Evolutionary conservation across 1,140 invertebrate genomes (phyloP), one percentile per base, ranked within the genome.

Genomic region (Arion vulgaris): DNA sequence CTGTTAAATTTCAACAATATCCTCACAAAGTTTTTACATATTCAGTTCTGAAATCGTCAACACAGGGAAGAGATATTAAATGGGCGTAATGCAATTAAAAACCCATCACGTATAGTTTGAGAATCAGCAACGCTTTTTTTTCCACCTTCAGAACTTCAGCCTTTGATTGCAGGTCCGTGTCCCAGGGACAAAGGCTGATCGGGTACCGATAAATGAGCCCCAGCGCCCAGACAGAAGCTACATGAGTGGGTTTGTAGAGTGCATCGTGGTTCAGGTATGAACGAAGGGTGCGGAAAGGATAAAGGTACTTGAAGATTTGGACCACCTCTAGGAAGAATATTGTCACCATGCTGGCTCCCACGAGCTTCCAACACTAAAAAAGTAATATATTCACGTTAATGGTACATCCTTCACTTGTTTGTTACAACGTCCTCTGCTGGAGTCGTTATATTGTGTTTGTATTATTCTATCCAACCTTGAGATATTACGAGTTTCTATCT

Each of bases 81-180:
- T n/a, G 62, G 62, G 62, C 62, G 62, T 66, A 32, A 23, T 66
- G 62, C 62, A 66, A 66, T 66, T 66, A 66, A 66, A 66, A 66
- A 32, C 62, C 62, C 62, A 66, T 66, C 62, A 32, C 4, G 17
- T 66, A 28, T 66, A 66, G 62, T 66, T 28, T 32, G 62, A 32
- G 62, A 32, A 66, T n/a, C 62, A 66, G n/a, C 7, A 19, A 4
- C 28, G 32, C n/a, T 66, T 66, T 32, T 66, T 66, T 57, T 57
- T 49, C 19, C 45, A 11, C 19, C 45, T 19, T 49, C 2, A 32
- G 19, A 66, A 17, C 28, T 5, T 17, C 62, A 66, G 28, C 62
- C 62, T 66, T 66, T 66, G 62, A 66, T 66, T 66, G n/a, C 73
- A 49, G n/a, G n/a, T 28, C 41, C 73, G 73, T 75, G 73, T 45